Percentiles rank a stretch among this genome's conserved stretches.
Evolutionary conservation across 2,888 invertebrate species (phyloP).

Genomic region (Apodemia duryi): DNA sequence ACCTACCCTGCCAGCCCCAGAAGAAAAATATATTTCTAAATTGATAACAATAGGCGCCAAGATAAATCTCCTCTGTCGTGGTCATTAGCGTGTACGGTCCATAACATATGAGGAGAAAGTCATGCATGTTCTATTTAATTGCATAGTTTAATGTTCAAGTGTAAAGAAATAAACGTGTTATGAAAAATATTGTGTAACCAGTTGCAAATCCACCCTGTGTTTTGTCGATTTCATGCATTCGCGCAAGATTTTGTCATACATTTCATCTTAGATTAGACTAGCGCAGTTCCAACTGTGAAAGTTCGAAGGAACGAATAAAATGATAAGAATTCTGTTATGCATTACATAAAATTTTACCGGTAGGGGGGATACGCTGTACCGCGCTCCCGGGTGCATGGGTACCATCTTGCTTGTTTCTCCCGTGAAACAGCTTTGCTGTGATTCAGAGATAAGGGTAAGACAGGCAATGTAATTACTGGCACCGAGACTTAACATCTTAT

Average conservation of each 20-base stretch:
- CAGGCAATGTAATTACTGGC: no score
- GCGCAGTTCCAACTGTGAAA: no score
- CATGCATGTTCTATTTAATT: not conserved
- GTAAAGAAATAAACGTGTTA: conserved; percentile 3
- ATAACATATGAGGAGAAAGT: conserved; percentile 1
- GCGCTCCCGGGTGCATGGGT: no score
- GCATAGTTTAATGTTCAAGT: not conserved
- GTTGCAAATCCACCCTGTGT: not conserved
- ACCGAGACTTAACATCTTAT: no score
- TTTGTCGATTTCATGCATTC: not conserved
- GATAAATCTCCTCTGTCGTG: not conserved
- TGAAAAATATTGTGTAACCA: conserved; percentile 1
- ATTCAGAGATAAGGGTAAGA: no score
- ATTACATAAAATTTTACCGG: no score
- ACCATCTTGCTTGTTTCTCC: no score
- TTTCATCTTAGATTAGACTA: not conserved
- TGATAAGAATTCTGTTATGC: no score
- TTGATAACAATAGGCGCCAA: not conserved
- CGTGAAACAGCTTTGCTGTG: no score
- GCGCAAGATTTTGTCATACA: not conserved
- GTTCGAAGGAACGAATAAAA: no score
- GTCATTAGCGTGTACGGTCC: not conserved
- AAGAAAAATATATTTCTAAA: not conserved
- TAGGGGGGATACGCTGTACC: no score
- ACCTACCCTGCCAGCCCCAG: no score